Evolutionary conservation across 2,888 invertebrate genomes (phyloP).

Genomic region (Artemia sinica): DNA sequence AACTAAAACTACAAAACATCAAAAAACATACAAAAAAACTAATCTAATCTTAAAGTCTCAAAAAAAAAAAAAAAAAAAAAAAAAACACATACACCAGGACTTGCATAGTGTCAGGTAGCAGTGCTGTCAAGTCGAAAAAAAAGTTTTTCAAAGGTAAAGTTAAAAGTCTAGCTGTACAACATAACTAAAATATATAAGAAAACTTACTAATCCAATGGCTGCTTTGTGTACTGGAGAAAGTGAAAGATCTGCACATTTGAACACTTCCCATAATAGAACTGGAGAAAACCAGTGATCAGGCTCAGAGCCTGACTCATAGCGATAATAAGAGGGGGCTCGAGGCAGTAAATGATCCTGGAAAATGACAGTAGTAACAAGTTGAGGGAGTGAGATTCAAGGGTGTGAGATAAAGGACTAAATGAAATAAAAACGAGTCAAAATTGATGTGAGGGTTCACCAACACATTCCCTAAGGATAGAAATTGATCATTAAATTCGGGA

Average conservation of each 20-base stretch:
- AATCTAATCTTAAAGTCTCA: no score
- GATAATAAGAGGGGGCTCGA: slow-evolving; percentile 42
- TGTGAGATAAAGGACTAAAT: no score
- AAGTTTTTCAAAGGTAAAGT: not conserved
- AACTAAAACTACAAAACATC: no score
- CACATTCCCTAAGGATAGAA: no score
- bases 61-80: no score
- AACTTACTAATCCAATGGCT: slow-evolving; percentile 56
- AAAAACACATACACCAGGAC: no score
- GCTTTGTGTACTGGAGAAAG: slow-evolving; percentile 86
- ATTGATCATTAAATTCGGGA: no score
- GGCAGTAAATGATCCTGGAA: not conserved
- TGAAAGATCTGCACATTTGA: slow-evolving; percentile 89
- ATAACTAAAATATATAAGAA: not conserved
- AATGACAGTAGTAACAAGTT: slow-evolving; percentile 17
- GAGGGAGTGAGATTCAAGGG: no score
- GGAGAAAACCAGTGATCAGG: slow-evolving; percentile 83
- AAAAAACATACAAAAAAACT: no score
- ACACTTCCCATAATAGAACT: slow-evolving; percentile 80
- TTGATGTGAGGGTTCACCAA: no score
- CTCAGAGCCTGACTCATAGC: slow-evolving; percentile 48
- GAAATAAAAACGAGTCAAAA: no score
- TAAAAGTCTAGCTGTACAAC: not conserved
- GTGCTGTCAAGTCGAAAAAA: not conserved
- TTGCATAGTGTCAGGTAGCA: no score